phyloP scores from a whole-genome alignment of 1,140 invertebrate species.

The Eufriesea mexicana region DNA sequence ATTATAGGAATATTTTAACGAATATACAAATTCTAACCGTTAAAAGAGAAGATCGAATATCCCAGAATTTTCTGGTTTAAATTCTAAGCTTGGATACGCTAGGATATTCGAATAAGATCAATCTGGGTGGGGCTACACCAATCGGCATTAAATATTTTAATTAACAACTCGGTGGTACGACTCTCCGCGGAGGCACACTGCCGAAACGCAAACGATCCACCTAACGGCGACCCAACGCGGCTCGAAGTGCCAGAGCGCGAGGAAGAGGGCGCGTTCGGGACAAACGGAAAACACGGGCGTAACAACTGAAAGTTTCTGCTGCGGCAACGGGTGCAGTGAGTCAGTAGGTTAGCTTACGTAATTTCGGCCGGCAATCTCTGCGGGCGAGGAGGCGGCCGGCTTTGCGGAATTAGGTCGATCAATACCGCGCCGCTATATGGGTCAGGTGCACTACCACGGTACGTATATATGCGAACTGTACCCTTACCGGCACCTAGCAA shows the following conservation, averaged over 20 bases:
- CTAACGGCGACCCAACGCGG: neutral
- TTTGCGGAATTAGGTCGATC: conserved; percentile 78
- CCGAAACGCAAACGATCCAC: too few species aligned
- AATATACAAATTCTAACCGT: too few species aligned
- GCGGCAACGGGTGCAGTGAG: conserved; percentile 73
- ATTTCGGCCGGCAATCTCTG: conserved; percentile 71
- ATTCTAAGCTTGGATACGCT: too few species aligned
- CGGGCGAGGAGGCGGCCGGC: conserved; percentile 57
- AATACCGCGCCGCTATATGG: conserved; percentile 77
- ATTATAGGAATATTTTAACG: too few species aligned
- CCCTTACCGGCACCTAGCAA: conserved; percentile 43
- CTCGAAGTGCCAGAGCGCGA: neutral
- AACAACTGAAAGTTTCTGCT: conserved; percentile 50
- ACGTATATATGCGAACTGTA: conserved; percentile 53
- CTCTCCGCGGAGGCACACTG: too few species aligned
- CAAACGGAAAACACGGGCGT: conserved; percentile 19
- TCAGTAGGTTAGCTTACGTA: conserved; percentile 78
- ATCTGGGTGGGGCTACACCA: too few species aligned
- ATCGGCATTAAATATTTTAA: too few species aligned
- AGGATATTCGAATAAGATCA: too few species aligned
- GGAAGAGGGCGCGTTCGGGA: neutral
- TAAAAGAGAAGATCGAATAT: too few species aligned
- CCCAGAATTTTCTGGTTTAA: too few species aligned
- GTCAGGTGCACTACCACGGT: conserved; percentile 78
- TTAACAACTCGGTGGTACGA: too few species aligned